phyloP scores from a whole-genome alignment of 2,113 vertebrate species.

The Trochalopteron elliotii region DNA sequence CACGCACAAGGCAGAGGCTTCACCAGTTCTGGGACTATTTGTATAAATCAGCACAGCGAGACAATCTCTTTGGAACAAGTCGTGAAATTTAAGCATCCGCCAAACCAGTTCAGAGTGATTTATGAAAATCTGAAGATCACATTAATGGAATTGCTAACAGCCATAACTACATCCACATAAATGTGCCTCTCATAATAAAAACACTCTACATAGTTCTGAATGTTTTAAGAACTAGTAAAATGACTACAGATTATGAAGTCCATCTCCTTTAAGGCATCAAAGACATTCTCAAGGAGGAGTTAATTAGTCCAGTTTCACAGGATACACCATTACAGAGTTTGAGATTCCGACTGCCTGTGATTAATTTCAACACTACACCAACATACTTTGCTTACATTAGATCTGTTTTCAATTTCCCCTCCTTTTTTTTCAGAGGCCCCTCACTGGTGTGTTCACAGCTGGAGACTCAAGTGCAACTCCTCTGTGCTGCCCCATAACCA shows the following conservation, averaged over 20 bases:
- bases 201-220: conserved; percentile 47
- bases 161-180: conserved; percentile 62
- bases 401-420: conserved; percentile 42
- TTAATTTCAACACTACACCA: conserved; percentile 42
- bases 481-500: conserved; percentile 32
- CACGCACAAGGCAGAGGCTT: background rate
- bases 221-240: conserved; percentile 66
- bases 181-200: conserved; percentile 63
- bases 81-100: conserved; percentile 21
- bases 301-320: conserved; percentile 61
- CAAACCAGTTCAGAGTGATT: conserved; percentile 49
- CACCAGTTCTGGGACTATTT: background rate
- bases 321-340: conserved; percentile 55
- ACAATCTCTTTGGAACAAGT: conserved; percentile 47
- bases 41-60: conserved; percentile 28
- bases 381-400: conserved; percentile 59
- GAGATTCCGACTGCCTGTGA: conserved; percentile 57
- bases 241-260: conserved; percentile 50
- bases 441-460: conserved; percentile 48
- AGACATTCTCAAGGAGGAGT: conserved; percentile 65
- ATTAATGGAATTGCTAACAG: conserved; percentile 61
- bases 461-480: conserved; percentile 30
- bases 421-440: background rate
- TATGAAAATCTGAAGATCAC: conserved; percentile 47
- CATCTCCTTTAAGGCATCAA: conserved; percentile 59